phyloP scores from a whole-genome alignment of 37 sponge, comb jelly and placozoan genomes.

The Beroe forskalii region DNA sequence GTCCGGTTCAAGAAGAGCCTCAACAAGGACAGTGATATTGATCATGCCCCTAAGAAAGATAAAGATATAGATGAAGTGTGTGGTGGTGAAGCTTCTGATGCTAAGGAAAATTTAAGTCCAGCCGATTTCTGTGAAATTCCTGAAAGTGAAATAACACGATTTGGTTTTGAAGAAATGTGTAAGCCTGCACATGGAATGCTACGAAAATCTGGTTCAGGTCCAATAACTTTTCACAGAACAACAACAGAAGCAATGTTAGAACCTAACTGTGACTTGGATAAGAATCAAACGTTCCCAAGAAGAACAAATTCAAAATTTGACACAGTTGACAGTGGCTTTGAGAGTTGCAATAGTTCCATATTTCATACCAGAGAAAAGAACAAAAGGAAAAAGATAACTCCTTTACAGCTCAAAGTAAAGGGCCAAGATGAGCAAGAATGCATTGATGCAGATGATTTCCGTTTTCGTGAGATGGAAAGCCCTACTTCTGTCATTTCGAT shows the following conservation, averaged over 20 bases:
- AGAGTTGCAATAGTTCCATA: constrained; percentile 22
- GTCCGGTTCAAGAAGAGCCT: neutral
- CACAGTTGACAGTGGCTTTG: constrained; percentile 39
- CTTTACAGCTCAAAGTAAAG: neutral
- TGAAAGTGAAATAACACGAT: neutral
- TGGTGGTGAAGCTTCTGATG: neutral
- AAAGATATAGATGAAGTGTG: neutral
- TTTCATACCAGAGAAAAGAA: neutral
- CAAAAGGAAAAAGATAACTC: constrained; percentile 39
- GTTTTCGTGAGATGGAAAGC: neutral
- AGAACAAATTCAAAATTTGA: constrained; percentile 23
- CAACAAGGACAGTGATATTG: constrained; percentile 1
- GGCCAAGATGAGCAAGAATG: neutral
- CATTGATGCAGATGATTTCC: constrained; percentile 19
- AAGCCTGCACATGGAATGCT: constrained; percentile 33
- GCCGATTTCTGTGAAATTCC: neutral
- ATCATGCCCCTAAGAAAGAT: neutral
- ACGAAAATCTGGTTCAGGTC: constrained; percentile 11
- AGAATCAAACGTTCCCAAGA: constrained; percentile 6
- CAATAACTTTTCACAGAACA: constrained; percentile 25
- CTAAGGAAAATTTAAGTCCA: neutral
- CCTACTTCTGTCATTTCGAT: neutral
- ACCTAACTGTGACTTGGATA: neutral
- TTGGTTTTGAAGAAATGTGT: constrained; percentile 49
- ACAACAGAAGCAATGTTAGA: neutral